Evolutionary conservation across 2,113 vertebrate species (phyloP).

Genomic region (Eulacestoma nigropectus): DNA sequence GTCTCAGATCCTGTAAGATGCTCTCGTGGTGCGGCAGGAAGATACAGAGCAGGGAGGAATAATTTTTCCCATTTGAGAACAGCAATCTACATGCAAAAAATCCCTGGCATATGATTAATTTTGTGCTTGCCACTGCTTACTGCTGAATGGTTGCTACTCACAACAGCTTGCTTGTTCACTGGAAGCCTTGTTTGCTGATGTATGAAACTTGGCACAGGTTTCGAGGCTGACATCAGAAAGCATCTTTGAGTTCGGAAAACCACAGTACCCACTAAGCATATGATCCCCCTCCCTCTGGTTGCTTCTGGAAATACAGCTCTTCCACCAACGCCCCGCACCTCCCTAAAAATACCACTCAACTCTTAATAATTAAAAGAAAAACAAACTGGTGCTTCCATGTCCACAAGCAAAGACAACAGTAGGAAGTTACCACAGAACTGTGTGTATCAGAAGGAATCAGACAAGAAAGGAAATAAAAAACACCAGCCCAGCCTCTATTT

Average conservation of each 20-base stretch:
- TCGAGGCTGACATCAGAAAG: not conserved
- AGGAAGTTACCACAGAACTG: not conserved
- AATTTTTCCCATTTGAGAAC: not conserved
- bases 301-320: conserved; percentile 10
- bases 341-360: not conserved
- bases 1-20: not conserved
- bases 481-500: not conserved
- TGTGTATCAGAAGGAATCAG: not conserved
- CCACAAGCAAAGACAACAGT: not conserved
- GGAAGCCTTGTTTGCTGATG: conserved; percentile 16
- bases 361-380: not conserved
- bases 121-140: not conserved
- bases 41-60: not conserved
- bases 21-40: not conserved
- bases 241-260: conserved; percentile 3
- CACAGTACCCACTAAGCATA: not conserved
- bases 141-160: conserved; percentile 29
- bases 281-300: not conserved
- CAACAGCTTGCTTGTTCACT: conserved; percentile 35
- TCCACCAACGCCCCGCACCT: not conserved
- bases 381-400: not conserved
- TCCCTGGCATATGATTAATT: not conserved
- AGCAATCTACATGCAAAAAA: not conserved
- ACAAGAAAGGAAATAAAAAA: conserved; percentile 7
- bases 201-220: conserved; percentile 27